phyloP scores from a whole-genome alignment of 2,888 invertebrate species.

The Fabriciana adippe region DNA sequence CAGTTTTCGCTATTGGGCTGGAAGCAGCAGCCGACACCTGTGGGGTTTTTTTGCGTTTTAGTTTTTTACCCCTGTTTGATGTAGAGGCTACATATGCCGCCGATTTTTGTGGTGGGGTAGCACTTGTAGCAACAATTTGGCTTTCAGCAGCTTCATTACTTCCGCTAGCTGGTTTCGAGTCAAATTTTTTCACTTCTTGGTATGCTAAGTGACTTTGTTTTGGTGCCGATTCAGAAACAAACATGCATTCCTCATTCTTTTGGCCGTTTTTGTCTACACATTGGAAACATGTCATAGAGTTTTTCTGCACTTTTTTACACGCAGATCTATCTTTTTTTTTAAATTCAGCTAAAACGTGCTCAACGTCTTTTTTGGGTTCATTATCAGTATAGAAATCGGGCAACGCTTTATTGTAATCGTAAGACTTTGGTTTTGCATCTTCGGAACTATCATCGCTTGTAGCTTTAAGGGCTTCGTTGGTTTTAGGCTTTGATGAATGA shows the following conservation, averaged over 20 bases:
- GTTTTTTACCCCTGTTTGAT: slow-evolving; percentile 64
- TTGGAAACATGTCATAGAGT: slow-evolving; percentile 89
- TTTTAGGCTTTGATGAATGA: slow-evolving; percentile 64
- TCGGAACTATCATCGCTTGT: slow-evolving; percentile 61
- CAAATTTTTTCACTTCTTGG: slow-evolving; percentile 85
- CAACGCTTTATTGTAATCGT: slow-evolving; percentile 73
- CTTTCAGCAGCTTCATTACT: slow-evolving; percentile 69
- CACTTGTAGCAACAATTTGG: slow-evolving; percentile 65
- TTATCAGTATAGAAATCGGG: slow-evolving; percentile 79
- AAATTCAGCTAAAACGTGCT: slow-evolving; percentile 87
- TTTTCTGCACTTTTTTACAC: slow-evolving; percentile 87
- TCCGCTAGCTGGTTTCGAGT: slow-evolving; percentile 70
- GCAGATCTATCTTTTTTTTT: slow-evolving; percentile 87
- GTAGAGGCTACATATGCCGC: slow-evolving; percentile 69
- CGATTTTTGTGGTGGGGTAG: slow-evolving; percentile 62
- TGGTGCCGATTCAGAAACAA: slow-evolving; percentile 86
- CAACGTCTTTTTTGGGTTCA: slow-evolving; percentile 85
- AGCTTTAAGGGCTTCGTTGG: slow-evolving; percentile 66
- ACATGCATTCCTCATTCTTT: slow-evolving; percentile 91
- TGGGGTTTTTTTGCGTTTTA: slow-evolving; percentile 70
- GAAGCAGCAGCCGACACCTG: slow-evolving; percentile 55
- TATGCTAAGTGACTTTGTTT: slow-evolving; percentile 85
- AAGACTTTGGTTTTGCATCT: slow-evolving; percentile 63
- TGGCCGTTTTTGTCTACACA: slow-evolving; percentile 86
- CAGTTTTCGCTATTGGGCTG: slow-evolving; percentile 48